phyloP scores from a whole-genome alignment of 2,113 vertebrate genomes.

The Ictidomys tridecemlineatus region DNA sequence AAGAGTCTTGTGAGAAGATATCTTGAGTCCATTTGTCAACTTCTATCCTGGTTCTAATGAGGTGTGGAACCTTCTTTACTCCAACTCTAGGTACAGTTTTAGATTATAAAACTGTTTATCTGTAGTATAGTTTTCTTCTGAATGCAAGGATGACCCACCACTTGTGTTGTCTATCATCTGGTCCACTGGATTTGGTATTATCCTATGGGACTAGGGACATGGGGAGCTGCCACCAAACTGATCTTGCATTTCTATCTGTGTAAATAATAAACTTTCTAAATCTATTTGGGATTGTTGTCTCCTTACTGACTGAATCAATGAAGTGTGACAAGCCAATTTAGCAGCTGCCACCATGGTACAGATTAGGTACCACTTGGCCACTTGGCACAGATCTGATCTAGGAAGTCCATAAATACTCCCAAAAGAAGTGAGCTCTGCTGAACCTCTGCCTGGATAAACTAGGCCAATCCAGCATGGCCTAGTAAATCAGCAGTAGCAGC shows the following conservation, averaged over 20 bases:
- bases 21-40: slow-evolving; percentile 38
- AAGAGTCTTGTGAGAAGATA: not conserved
- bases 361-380: slow-evolving; percentile 51
- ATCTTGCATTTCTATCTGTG: slow-evolving; percentile 37
- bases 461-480: slow-evolving; percentile 60
- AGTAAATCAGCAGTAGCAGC: slow-evolving; percentile 55
- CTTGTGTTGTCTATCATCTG: slow-evolving; percentile 8
- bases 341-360: slow-evolving; percentile 20
- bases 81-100: not conserved
- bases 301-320: not conserved
- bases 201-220: not conserved
- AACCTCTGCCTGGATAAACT: slow-evolving; percentile 65
- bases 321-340: slow-evolving; percentile 51
- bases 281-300: not conserved
- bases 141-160: not conserved
- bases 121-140: not conserved
- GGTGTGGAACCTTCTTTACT: not conserved
- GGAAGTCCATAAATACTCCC: slow-evolving; percentile 61
- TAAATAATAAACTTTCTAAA: slow-evolving; percentile 62
- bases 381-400: slow-evolving; percentile 58
- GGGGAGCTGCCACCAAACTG: not conserved
- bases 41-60: not conserved
- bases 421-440: slow-evolving; percentile 46
- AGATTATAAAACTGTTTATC: slow-evolving; percentile 19
- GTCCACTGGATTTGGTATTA: not conserved